These are phyloP conservation scores for Colaptes auratus DNA, from an alignment of 2,113 vertebrate genomes.

Conservation along the genomic window DNA sequence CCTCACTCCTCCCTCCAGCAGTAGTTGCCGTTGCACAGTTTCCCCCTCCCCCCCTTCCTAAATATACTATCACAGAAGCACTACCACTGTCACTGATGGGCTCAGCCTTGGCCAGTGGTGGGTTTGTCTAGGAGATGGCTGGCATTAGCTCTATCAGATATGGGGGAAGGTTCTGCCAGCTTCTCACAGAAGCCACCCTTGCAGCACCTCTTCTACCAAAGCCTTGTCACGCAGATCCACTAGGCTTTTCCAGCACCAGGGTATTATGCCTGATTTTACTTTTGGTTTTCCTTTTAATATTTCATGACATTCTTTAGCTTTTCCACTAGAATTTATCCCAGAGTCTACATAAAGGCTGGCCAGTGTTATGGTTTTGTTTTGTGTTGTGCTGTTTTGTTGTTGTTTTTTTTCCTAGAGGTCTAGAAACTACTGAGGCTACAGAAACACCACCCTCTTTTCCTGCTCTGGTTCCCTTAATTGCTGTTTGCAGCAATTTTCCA, in stretches of 20 bases:
- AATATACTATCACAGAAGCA: not conserved
- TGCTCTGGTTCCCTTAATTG: not conserved
- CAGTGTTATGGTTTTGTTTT: not conserved
- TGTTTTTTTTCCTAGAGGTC: not conserved
- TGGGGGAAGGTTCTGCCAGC: not conserved
- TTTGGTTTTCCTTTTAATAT: not conserved
- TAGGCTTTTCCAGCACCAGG: not conserved
- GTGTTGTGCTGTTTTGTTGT: no score
- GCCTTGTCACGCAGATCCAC: not conserved
- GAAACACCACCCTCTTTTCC: not conserved
- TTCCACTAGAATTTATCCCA: not conserved
- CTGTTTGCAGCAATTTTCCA: not conserved
- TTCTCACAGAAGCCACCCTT: not conserved
- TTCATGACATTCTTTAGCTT: not conserved
- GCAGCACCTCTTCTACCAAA: not conserved
- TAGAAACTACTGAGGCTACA: not conserved
- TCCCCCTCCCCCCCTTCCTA: not conserved
- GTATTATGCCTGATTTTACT: not conserved
- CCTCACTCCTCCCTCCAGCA: not conserved
- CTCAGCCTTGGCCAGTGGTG: no score
- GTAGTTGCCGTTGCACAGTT: not conserved
- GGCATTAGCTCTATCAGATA: not conserved
- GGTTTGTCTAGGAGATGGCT: not conserved
- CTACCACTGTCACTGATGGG: no score
- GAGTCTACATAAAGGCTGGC: not conserved